Percentiles rank a stretch among this genome's conserved stretches.
Evolutionary conservation across 1,140 invertebrate species (phyloP).

Genomic region (Ditylenchus dipsaci): DNA sequence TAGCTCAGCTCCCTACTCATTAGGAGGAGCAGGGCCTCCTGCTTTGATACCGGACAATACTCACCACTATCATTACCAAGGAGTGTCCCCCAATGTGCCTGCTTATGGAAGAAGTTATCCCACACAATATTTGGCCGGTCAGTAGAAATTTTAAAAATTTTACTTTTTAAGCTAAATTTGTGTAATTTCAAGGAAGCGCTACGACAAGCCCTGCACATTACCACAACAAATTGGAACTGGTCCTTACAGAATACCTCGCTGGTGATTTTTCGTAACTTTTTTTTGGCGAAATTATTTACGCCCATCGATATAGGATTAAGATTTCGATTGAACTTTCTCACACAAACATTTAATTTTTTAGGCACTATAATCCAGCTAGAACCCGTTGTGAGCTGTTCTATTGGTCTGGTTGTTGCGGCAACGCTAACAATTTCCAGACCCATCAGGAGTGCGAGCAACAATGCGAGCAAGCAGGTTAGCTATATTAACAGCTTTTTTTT

Average conservation of each 20-base stretch:
- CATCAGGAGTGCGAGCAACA: conserved; percentile 44
- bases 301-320: no score
- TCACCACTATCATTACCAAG: background rate
- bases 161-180: background rate
- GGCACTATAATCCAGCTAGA: conserved; percentile 47
- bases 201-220: conserved; percentile 27
- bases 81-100: background rate
- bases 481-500: background rate
- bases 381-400: conserved; percentile 54
- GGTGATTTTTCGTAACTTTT: conserved; percentile 2
- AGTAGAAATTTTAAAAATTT: no score
- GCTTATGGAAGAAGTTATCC: background rate
- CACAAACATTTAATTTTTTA: no score
- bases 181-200: background rate
- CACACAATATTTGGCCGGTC: background rate
- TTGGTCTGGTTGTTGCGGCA: conserved; percentile 57
- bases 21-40: background rate
- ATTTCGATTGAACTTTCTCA: no score
- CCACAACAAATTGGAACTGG: conserved; percentile 57
- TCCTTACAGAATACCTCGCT: conserved; percentile 53
- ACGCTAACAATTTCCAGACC: conserved; percentile 58
- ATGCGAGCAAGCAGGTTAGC: conserved; percentile 66
- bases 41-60: background rate
- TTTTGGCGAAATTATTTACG: no score
- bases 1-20: background rate